phyloP scores from a whole-genome alignment of 2,113 vertebrate species.

The Oophaga pumilio region DNA sequence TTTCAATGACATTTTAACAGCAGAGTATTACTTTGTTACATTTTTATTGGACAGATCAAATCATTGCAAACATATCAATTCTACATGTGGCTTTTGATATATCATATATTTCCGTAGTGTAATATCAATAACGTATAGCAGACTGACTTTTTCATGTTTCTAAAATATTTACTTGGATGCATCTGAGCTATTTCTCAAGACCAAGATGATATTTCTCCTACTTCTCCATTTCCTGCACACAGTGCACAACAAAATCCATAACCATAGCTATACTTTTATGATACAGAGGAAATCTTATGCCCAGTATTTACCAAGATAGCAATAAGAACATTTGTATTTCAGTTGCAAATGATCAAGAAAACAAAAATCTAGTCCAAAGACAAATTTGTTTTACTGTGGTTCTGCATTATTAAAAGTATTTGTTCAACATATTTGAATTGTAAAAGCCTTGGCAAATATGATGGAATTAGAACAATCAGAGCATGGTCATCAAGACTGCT shows the following conservation, averaged over 20 bases:
- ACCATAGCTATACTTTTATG: background rate
- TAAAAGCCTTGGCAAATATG: too few species aligned
- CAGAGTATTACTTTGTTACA: conserved; percentile 13
- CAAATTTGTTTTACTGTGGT: background rate
- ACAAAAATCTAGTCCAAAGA: background rate
- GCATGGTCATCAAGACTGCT: too few species aligned
- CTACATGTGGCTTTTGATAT: background rate
- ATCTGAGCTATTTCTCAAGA: conserved; percentile 21
- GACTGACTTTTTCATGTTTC: conserved; percentile 13
- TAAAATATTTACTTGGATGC: background rate
- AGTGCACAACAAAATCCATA: background rate
- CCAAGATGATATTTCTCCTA: conserved; percentile 1
- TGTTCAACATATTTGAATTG: too few species aligned
- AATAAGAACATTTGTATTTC: background rate
- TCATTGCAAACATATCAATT: conserved; percentile 34
- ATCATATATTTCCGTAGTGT: background rate
- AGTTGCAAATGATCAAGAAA: background rate
- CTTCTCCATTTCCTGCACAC: background rate
- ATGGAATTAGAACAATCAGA: too few species aligned
- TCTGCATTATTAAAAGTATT: background rate
- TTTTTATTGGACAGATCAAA: conserved; percentile 26
- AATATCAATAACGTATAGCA: conserved; percentile 15
- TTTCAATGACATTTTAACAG: conserved; percentile 21
- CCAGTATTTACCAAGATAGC: background rate
- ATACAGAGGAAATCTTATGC: background rate